phyloP scores from a whole-genome alignment of 2,888 invertebrate genomes.

The Steinernema scapterisci region DNA sequence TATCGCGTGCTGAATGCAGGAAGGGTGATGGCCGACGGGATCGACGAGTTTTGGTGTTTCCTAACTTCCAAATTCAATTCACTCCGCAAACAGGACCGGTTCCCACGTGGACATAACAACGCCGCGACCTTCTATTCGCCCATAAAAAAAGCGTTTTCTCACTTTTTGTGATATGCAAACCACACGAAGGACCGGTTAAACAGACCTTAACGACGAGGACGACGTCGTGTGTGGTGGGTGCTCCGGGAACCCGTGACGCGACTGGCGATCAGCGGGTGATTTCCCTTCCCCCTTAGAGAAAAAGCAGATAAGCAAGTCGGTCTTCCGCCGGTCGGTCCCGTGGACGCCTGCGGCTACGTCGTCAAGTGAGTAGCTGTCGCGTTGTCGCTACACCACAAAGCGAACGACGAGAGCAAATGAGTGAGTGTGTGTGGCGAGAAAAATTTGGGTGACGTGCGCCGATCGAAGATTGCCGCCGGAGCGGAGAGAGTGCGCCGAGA shows the following conservation, averaged over 20 bases:
- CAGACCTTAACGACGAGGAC: neutral
- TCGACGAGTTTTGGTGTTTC: neutral
- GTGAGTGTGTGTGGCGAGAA: constrained; percentile 28
- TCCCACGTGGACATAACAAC: constrained; percentile 28
- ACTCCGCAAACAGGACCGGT: neutral
- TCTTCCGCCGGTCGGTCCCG: neutral
- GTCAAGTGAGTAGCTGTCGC: constrained; percentile 2
- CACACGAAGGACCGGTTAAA: neutral
- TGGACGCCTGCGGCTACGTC: constrained; percentile 20
- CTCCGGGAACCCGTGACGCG: neutral
- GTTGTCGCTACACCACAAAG: constrained; percentile 12
- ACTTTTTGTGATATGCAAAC: neutral
- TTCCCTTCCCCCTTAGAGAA: neutral
- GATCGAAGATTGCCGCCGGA: constrained; percentile 28
- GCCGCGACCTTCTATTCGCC: constrained; percentile 12
- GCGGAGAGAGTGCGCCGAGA: neutral
- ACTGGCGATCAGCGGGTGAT: neutral
- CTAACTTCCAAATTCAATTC: neutral
- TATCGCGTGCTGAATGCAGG: neutral
- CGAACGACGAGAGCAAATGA: constrained; percentile 17
- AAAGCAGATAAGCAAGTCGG: constrained; percentile 26
- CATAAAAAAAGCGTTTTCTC: neutral
- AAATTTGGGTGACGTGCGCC: constrained; percentile 20
- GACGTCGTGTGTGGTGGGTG: constrained; percentile 19
- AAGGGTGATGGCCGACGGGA: neutral